Base-by-base conservation (phyloP, 2,113 vertebrate species). In the Tichodroma muraria region DNA sequence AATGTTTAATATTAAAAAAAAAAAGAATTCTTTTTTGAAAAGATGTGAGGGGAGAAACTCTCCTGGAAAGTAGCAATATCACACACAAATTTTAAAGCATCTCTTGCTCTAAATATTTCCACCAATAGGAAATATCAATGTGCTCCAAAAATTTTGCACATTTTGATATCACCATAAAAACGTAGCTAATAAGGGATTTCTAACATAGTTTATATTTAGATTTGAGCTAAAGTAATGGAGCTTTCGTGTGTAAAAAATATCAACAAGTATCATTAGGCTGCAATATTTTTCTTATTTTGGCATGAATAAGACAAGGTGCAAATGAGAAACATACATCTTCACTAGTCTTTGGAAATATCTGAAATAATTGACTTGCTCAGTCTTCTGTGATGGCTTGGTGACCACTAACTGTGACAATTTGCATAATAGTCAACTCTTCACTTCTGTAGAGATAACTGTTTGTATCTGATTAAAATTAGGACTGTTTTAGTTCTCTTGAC, bases 401-500 rank as follows among this genome's bases (percentile, higher is more conserved):
- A 98, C 98, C 98, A 95, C 98, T 98, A 97, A 96, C 98, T 98
- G 98, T 97, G 97, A 97, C 96, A 92, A 98, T 98, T 98, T 98
- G 98, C 98, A 98, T 98, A 98, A 98, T 98, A 98, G 98, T 98
- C 97, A 97, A 94, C 97, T 97, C 95, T 95, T 97, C 98, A 97
- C 96, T 98, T 97, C 97, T 97, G 95, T 96, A 98, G 98, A 98
- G 97, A 98, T 98, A 98, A 98, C 98, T 97, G 96, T 97, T 98
- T 97, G 97, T 97, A 97, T 98, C 97, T 97, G 97, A 98, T 98
- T 98, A 98, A 98, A 98, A 98, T 98, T 97, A 98, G 97, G 98
- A 97, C 97, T 97, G 90, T 97, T 97, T 97, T 97, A 98, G 97
- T 98, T 98, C 96, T 98, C 97, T 97, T 97, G 97, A 98, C 98